A percentile compares a stretch with the other conserved stretches of the same genome.
These are phyloP conservation scores for Drosophila paramelanica DNA, from an alignment of 2,888 invertebrate species.

Conservation along the genomic window DNA sequence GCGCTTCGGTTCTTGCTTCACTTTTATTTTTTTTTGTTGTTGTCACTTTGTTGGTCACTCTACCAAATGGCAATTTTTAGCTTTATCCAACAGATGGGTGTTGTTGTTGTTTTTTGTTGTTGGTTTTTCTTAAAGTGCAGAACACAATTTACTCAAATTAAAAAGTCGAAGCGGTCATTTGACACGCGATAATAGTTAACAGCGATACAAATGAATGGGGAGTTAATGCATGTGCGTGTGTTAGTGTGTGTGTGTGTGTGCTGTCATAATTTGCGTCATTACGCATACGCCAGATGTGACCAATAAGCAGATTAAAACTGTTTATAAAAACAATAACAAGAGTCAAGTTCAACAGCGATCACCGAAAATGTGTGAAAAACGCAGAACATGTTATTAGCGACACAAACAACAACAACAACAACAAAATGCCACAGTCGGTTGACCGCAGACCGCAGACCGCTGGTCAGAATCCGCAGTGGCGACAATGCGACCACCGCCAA, in stretches of 20 bases:
- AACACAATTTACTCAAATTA: constrained; percentile 73
- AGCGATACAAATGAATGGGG: constrained; percentile 16
- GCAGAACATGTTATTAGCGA: constrained; percentile 63
- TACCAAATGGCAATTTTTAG: constrained; percentile 41
- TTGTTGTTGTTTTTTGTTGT: constrained; percentile 3
- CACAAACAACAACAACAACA: constrained; percentile 41
- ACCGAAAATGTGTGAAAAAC: constrained; percentile 68
- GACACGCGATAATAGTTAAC: constrained; percentile 73
- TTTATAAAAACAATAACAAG: constrained; percentile 24
- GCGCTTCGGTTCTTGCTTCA: constrained; percentile 21
- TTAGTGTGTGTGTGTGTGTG: constrained; percentile 1
- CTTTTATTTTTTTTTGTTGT: constrained; percentile 4
- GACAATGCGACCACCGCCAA: constrained; percentile 70
- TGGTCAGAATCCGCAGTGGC: constrained; percentile 24
- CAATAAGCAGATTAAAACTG: constrained; percentile 46
- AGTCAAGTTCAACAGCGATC: constrained; percentile 29
- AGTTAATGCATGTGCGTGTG: constrained; percentile 15
- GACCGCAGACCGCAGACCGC: neutral
- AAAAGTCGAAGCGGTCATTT: constrained; percentile 68
- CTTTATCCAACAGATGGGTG: constrained; percentile 46
- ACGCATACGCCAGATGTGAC: constrained; percentile 73
- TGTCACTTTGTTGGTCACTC: constrained; percentile 30
- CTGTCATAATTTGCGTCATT: constrained; percentile 58
- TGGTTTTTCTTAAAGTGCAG: constrained; percentile 41
- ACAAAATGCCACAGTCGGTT: constrained; percentile 26